These are phyloP conservation scores for Apomyelois bistriatella DNA, from an alignment of 2,888 invertebrate species.

Conservation along the genomic window DNA sequence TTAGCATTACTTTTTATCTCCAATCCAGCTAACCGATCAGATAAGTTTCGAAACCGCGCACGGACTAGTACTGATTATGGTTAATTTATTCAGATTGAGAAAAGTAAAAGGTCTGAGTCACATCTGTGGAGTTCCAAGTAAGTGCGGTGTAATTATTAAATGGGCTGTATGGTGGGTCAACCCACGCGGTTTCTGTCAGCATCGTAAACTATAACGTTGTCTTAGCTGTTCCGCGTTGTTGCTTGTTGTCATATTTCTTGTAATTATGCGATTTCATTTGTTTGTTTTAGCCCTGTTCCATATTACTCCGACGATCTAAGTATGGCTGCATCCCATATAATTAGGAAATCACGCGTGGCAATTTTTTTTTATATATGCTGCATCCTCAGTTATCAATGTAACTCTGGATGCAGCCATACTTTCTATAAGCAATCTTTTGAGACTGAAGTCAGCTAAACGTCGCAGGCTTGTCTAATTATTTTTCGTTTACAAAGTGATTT, in stretches of 20 bases:
- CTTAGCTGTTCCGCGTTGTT: constrained; percentile 25
- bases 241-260: constrained; percentile 13
- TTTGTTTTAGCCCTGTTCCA: neutral
- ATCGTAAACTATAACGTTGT: constrained; percentile 32
- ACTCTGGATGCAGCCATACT: too few relatives aligned
- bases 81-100: constrained; percentile 35
- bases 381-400: too few relatives aligned
- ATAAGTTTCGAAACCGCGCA: constrained; percentile 43
- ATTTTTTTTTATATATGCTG: too few relatives aligned
- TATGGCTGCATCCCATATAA: too few relatives aligned
- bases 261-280: constrained; percentile 6
- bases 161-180: constrained; percentile 30
- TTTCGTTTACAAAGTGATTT: too few relatives aligned
- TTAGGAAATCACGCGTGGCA: too few relatives aligned
- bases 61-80: constrained; percentile 25
- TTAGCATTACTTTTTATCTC: constrained; percentile 34
- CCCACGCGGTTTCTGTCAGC: constrained; percentile 37
- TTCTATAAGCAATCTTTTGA: too few relatives aligned
- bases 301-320: too few relatives aligned
- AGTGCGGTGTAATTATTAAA: constrained; percentile 39
- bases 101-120: constrained; percentile 33
- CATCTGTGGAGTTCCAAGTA: constrained; percentile 32
- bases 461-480: too few relatives aligned
- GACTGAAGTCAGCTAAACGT: too few relatives aligned
- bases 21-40: constrained; percentile 29